phyloP scores from a whole-genome alignment of 2,113 vertebrate species.

The Falco punctatus region DNA sequence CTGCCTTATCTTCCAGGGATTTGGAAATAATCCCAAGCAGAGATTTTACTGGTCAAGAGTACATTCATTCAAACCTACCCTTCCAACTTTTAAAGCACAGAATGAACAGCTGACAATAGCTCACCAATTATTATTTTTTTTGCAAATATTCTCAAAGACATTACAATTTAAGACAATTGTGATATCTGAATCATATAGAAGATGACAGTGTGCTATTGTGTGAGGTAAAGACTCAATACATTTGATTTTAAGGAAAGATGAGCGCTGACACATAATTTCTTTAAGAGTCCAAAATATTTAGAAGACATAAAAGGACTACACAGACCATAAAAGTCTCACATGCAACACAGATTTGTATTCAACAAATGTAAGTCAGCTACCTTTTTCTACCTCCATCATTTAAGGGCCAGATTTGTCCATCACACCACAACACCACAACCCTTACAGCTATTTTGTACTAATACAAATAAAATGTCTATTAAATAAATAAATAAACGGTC shows the following conservation, averaged over 20 bases:
- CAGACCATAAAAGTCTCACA: not conserved
- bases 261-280: not conserved
- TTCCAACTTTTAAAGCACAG: not conserved
- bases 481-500: too few relatives aligned
- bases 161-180: not conserved
- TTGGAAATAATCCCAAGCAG: not conserved
- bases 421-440: not conserved
- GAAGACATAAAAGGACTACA: not conserved
- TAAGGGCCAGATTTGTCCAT: not conserved
- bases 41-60: not conserved
- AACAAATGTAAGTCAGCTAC: fast-evolving
- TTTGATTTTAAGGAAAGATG: not conserved
- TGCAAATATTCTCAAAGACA: not conserved
- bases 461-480: not conserved
- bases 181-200: not conserved
- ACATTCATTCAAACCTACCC: not conserved
- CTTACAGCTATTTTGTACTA: not conserved
- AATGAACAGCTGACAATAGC: not conserved
- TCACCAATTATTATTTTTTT: not conserved
- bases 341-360: not conserved
- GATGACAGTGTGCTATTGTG: not conserved
- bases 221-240: not conserved
- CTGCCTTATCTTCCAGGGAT: not conserved
- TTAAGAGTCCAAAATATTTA: not conserved
- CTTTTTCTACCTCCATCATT: not conserved